Conservation (phyloP, 1,140 invertebrate genomes). For the Conopomorpha cramerella region DNA sequence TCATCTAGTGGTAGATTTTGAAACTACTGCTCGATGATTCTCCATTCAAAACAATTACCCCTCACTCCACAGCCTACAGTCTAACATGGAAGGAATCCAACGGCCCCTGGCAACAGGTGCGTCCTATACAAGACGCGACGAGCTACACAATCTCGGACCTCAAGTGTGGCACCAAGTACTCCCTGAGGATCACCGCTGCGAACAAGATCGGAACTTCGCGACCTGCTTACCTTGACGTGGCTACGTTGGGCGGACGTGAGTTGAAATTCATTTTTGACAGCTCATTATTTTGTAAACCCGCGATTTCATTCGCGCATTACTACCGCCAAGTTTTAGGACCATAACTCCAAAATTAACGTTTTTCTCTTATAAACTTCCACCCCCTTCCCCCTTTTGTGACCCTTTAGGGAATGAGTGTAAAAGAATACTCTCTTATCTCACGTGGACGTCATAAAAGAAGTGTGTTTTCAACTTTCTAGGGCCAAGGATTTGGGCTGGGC, state of each 20-base stretch:
- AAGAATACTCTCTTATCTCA: too few species aligned
- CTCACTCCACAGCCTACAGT: constrained; percentile 28
- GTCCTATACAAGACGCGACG: constrained; percentile 23
- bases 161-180: constrained; percentile 78
- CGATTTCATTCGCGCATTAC: too few species aligned
- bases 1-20: too few species aligned
- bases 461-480: too few species aligned
- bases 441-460: too few species aligned
- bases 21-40: too few species aligned
- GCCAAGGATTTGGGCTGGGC: too few species aligned
- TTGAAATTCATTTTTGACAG: not conserved
- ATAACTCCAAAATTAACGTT: not conserved
- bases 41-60: too few species aligned
- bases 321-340: too few species aligned
- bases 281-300: not conserved
- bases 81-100: constrained; percentile 42
- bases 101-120: constrained; percentile 34
- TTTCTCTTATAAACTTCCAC: too few species aligned
- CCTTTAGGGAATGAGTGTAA: too few species aligned
- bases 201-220: constrained; percentile 69
- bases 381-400: too few species aligned
- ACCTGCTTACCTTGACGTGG: constrained; percentile 33
- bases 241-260: constrained; percentile 38
- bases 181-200: constrained; percentile 73
- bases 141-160: constrained; percentile 72